A percentile compares a stretch with the other conserved stretches of the same genome.
Conservation (phyloP, 2,888 invertebrate genomes). For the Erebia aethiops region DNA sequence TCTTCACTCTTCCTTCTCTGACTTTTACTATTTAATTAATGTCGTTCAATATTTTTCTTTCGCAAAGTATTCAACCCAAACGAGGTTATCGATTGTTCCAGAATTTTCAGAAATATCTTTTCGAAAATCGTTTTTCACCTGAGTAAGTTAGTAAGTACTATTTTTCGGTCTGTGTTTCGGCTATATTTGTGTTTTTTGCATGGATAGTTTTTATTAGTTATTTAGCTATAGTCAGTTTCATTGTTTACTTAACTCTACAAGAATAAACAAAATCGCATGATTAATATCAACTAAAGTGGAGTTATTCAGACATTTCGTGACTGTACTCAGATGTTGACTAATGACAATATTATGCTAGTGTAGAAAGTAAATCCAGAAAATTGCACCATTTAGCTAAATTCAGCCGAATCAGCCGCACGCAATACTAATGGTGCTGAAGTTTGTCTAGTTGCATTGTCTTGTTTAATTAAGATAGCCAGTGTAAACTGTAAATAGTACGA, state of each 20-base stretch:
- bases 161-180: too few species aligned
- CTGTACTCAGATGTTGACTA: background rate
- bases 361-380: constrained; percentile 62
- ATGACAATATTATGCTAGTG: constrained; percentile 27
- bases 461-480: background rate
- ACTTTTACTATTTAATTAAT: too few species aligned
- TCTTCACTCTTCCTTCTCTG: too few species aligned
- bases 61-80: too few species aligned
- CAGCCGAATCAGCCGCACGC: constrained; percentile 21
- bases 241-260: background rate
- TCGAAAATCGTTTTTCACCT: too few species aligned
- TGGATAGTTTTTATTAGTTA: background rate
- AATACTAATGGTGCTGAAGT: background rate
- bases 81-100: too few species aligned
- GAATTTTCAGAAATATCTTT: too few species aligned
- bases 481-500: background rate
- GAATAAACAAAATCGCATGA: background rate
- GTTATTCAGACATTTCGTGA: constrained; percentile 14
- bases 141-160: too few species aligned
- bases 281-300: background rate
- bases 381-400: constrained; percentile 48
- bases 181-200: too few species aligned
- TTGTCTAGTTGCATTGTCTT: constrained; percentile 8
- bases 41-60: too few species aligned
- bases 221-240: background rate